phyloP scores from a whole-genome alignment of 2,888 invertebrate species.

The Diarsia brunnea region DNA sequence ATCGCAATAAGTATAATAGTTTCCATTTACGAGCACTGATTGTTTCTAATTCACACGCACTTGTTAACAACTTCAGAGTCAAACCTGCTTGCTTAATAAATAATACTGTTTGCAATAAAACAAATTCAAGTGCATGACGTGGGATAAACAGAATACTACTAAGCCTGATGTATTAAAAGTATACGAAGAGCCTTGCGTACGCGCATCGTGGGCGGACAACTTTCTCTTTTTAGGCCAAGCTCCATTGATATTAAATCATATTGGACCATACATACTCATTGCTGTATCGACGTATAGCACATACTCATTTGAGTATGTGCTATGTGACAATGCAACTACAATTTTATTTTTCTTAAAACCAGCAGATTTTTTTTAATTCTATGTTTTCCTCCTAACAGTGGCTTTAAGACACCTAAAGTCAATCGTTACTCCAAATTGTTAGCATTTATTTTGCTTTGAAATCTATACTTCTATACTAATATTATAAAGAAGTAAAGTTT shows the following conservation, averaged over 20 bases:
- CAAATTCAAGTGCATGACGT: conserved; percentile 59
- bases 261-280: conserved; percentile 20
- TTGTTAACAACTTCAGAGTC: conserved; percentile 51
- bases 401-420: background rate
- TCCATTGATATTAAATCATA: conserved; percentile 59
- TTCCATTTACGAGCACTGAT: conserved; percentile 65
- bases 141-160: conserved; percentile 60
- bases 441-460: conserved; percentile 10
- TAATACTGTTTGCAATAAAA: conserved; percentile 44
- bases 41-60: conserved; percentile 63
- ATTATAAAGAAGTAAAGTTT: too few relatives aligned
- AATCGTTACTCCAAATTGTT: background rate
- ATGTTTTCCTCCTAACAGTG: background rate
- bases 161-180: conserved; percentile 60
- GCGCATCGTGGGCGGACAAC: conserved; percentile 83
- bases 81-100: conserved; percentile 18
- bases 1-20: conserved; percentile 28
- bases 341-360: background rate
- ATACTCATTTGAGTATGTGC: too few relatives aligned
- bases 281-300: background rate
- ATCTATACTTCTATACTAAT: too few relatives aligned
- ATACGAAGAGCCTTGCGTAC: conserved; percentile 69
- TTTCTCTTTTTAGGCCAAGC: conserved; percentile 82
- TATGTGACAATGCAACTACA: too few relatives aligned
- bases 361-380: background rate